Base-by-base conservation (phyloP, 2,888 invertebrate species). In the Pseudeuparius sepicola region DNA sequence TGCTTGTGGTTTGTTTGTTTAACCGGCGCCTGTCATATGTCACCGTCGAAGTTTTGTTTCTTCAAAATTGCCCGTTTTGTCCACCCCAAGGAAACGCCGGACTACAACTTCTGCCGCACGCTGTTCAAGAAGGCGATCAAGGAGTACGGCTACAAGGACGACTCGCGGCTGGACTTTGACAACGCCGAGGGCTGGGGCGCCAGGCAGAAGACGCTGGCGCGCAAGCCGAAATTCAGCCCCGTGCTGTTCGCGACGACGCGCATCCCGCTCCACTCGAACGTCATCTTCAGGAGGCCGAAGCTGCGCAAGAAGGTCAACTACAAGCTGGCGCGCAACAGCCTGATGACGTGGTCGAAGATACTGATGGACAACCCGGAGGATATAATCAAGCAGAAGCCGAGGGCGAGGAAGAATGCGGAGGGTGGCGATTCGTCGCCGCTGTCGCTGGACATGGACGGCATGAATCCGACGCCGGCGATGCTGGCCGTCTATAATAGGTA, bases 401-500 rank as follows among this genome's bases (percentile, higher is more conserved):
- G 67, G 60, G 25, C 11, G 10, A 12, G 6, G n/a, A 11, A 4
- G 3, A 37, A 60, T 47, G 41, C 65, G 59, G 50, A 68, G 58
- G 52, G 65, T 60, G 46, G 61, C 54, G 49, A 50, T 31, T 62
- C 60, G 1, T 45, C 63, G 15, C 51, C 62, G 43, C 37, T 44
- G 3, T 56, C 67, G 61, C 54, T 73, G 60, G 52, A 63, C 46
- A 55, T 75, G 31, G 55, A 61, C 31, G 55, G 56, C n/a, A 45
- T 69, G 36, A 74, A 73, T 49, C 80, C 80, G 1, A 83, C 82
- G 1, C 73, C 75, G 28, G 79, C 79, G 1, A 83, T 83, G 82
- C 64, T 74, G 41, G 73, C 75, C 44, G 72, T 82, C 1, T 61
- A 76, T 34, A 68, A 72, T 23, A 71, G 66, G 50, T 73, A 72